Conservation (phyloP, 2,888 invertebrate genomes). For the Physocephala rufipes region DNA sequence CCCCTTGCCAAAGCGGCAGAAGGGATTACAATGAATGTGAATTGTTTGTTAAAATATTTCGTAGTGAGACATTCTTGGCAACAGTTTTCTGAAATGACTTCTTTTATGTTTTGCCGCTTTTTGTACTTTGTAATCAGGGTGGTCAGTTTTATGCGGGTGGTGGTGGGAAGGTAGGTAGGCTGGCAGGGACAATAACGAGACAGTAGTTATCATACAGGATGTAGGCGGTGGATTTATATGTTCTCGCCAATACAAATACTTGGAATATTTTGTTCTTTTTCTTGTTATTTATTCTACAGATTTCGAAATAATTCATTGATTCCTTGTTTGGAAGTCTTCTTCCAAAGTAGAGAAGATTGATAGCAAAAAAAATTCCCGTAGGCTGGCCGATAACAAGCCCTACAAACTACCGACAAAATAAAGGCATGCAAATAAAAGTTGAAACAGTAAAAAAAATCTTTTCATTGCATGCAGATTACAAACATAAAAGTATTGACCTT, state of each 20-base stretch:
- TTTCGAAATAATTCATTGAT: too few species aligned
- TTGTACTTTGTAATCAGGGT: background rate
- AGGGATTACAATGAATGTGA: constrained; percentile 35
- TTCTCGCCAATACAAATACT: too few species aligned
- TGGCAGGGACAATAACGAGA: background rate
- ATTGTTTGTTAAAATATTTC: constrained; percentile 35
- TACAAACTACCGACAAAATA: background rate
- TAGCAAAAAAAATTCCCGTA: too few species aligned
- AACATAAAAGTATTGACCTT: constrained; percentile 34
- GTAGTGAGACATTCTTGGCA: constrained; percentile 30
- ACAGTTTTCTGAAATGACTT: constrained; percentile 23
- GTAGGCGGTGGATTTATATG: background rate
- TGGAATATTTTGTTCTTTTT: too few species aligned
- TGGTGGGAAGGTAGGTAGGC: background rate
- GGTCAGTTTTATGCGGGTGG: background rate
- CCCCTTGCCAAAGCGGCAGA: background rate
- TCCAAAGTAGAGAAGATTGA: too few species aligned
- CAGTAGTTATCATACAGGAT: background rate
- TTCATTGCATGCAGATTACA: constrained; percentile 4
- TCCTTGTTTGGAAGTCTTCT: too few species aligned
- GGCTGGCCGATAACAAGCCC: too few species aligned
- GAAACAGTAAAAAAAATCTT: too few species aligned
- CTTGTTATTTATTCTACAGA: too few species aligned
- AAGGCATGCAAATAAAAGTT: background rate
- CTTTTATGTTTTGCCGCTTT: background rate